Base-by-base conservation (phyloP, 2,888 invertebrate species). In the Mylabris sibirica region DNA sequence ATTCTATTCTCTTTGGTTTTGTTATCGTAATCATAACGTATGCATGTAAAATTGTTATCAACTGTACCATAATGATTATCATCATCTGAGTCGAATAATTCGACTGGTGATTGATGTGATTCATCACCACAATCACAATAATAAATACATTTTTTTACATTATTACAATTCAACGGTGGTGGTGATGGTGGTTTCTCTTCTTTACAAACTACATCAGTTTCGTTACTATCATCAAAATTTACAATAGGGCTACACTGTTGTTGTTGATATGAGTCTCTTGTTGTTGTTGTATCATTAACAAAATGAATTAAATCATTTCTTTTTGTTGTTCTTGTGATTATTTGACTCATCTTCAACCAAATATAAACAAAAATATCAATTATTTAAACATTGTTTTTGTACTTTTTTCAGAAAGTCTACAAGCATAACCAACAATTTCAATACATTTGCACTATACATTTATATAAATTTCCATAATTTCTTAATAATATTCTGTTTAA, bases 1-100 rank as follows among this genome's bases (percentile, higher is more conserved):
- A 44, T 17, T 44, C n/a, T 20, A 9, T 22, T 20, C 20, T 49
- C 20, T 22, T 62, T 24, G 14, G 38, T 38, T 26, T 44, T 63
- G 14, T 44, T 30, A 34, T 34, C 41, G 26, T 53, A 44, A 24
- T 62, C 44, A 14, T 61, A 60, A 30, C 66, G 41, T 35, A 66
- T 66, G 17, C 59, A 38, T 22, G 17, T 30, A 17, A 49, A 20
- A 20, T 22, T 49, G 9, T 49, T 49, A 49, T 20, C 11, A 11
- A 20, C 20, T 20, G 11, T 6, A 44, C 12, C 12, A 38, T 9
- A n/a, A n/a, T 22, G 1, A 20, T 49, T 20, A 20, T 49, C 20
- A 11, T 49, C 49, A 49, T 49, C 20, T 8, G 49, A 49, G 20
- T 49, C 49, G 11, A 8, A 20, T 11, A 49, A 20, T 49, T 49